Conservation (phyloP, 2,888 invertebrate species). For the Drosophila fungiperda region DNA sequence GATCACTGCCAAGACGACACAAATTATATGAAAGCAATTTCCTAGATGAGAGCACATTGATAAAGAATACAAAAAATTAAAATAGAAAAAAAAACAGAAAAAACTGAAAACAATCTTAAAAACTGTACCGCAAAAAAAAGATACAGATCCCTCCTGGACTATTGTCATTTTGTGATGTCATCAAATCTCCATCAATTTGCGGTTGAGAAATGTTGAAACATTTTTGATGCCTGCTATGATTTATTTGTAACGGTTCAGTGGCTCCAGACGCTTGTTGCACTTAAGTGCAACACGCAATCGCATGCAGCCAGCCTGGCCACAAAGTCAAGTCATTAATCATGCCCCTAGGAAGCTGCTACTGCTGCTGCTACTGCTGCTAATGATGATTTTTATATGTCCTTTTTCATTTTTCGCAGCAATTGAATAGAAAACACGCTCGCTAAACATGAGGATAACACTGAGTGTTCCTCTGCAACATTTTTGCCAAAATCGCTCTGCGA, state of each 20-base stretch:
- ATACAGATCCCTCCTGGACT: constrained; percentile 15
- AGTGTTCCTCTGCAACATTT: constrained; percentile 20
- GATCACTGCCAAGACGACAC: constrained; percentile 33
- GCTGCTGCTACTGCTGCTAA: constrained; percentile 59
- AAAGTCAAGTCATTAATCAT: constrained; percentile 66
- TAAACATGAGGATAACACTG: constrained; percentile 39
- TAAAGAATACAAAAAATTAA: constrained; percentile 52
- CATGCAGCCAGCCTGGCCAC: constrained; percentile 43
- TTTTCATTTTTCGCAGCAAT: constrained; percentile 52
- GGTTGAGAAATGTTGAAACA: constrained; percentile 52
- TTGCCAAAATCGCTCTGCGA: constrained; percentile 11
- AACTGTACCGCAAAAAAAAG: constrained; percentile 31
- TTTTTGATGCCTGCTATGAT: constrained; percentile 47
- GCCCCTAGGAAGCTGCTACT: constrained; percentile 55
- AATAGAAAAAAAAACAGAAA: constrained; percentile 23
- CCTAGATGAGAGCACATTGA: constrained; percentile 73
- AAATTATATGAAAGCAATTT: constrained; percentile 73
- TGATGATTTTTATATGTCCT: constrained; percentile 49
- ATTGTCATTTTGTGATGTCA: constrained; percentile 56
- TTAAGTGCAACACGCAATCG: constrained; percentile 60
- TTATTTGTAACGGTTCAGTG: constrained; percentile 72
- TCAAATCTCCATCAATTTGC: constrained; percentile 75
- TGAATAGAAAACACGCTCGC: constrained; percentile 50
- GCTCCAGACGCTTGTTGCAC: constrained; percentile 55
- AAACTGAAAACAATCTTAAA: constrained; percentile 34